phyloP scores from a whole-genome alignment of 2,888 invertebrate species.

The Ormyrus rosae region DNA sequence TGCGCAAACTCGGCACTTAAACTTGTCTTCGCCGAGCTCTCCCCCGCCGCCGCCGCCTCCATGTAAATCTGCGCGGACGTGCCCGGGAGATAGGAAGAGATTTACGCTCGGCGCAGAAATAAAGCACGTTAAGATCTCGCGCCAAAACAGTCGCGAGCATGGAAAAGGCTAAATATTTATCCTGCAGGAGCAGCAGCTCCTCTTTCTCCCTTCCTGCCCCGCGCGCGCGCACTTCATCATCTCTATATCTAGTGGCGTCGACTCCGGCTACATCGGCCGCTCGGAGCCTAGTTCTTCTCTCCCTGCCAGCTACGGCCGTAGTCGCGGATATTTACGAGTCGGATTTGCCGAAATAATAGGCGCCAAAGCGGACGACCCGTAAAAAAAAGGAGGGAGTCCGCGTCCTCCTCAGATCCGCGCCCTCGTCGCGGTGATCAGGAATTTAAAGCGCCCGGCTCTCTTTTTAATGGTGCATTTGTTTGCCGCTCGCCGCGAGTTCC shows the following conservation, averaged over 20 bases:
- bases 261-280: background rate
- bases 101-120: conserved; percentile 26
- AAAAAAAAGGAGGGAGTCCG: background rate
- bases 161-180: conserved; percentile 44
- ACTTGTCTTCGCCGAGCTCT: background rate
- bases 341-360: conserved; percentile 59
- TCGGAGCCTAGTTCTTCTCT: conserved; percentile 4
- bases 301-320: conserved; percentile 50
- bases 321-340: conserved; percentile 61
- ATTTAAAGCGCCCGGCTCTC: no score
- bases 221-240: conserved; percentile 33
- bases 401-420: background rate
- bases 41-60: background rate
- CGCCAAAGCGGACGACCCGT: background rate
- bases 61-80: conserved; percentile 26
- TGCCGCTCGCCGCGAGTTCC: no score
- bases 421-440: background rate
- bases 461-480: no score
- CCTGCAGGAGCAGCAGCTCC: background rate
- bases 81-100: conserved; percentile 1
- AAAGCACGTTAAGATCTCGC: conserved; percentile 17
- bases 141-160: conserved; percentile 2
- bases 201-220: no score
- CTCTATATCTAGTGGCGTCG: conserved; percentile 9
- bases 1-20: background rate